Evolutionary conservation across 35 echinoderm and acorn worm genomes (phyloP).

Genomic region (Apostichopus californicus): DNA sequence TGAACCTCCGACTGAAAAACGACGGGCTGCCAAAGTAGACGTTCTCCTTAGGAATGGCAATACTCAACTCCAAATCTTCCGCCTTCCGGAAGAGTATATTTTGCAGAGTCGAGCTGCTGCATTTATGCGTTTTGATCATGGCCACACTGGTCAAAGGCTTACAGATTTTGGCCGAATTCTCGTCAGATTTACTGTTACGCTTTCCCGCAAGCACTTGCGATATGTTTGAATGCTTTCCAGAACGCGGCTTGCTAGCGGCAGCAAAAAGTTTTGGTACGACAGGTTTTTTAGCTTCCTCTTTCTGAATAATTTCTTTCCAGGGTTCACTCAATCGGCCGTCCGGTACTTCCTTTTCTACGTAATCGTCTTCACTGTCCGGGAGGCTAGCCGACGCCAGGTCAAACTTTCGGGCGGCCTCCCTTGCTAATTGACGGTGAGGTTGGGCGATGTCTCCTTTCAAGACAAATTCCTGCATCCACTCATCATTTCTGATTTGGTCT

Average conservation of each 20-base stretch:
- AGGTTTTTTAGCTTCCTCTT: neutral
- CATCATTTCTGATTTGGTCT: neutral
- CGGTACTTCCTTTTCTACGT: neutral
- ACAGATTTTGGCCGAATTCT: neutral
- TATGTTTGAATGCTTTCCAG: neutral
- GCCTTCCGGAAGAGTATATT: slow-evolving; percentile 89
- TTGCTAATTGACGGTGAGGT: neutral
- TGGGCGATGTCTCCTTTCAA: neutral
- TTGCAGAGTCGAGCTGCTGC: slow-evolving; percentile 91
- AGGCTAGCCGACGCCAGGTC: neutral
- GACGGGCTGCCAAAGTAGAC: slow-evolving; percentile 77
- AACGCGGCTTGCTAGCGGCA: neutral
- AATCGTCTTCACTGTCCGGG: slow-evolving; percentile 9
- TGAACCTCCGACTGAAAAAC: slow-evolving; percentile 57
- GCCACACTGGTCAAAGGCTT: slow-evolving; percentile 73
- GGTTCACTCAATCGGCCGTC: neutral
- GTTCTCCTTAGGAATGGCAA: slow-evolving; percentile 68
- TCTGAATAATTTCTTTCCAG: neutral
- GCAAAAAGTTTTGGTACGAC: too few relatives aligned
- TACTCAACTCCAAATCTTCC: slow-evolving; percentile 71
- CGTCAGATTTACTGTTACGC: neutral
- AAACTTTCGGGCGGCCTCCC: neutral
- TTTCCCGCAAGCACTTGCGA: neutral
- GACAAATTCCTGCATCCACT: neutral
- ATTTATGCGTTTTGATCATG: slow-evolving; percentile 95